Percentiles rank a stretch among this genome's conserved stretches.
Conservation (phyloP, 2,888 invertebrate species). For the Polydrusus cervinus region DNA sequence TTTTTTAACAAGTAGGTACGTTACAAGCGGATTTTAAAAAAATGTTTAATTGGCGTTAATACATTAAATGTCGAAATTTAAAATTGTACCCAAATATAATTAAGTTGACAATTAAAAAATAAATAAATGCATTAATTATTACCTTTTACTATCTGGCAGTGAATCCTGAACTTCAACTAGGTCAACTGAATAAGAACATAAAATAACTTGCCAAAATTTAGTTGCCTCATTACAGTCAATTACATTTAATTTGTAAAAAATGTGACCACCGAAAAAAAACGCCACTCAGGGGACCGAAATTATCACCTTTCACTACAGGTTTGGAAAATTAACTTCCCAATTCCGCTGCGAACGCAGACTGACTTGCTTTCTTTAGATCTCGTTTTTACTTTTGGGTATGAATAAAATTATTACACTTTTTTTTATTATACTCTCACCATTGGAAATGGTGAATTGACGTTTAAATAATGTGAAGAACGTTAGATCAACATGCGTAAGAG, state of each 20-base stretch:
- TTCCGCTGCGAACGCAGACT: not conserved
- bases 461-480: not conserved
- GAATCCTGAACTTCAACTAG: no score
- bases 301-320: not conserved
- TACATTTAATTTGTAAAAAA: not conserved
- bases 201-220: not conserved
- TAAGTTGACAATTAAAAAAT: no score
- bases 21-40: no score
- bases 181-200: no score
- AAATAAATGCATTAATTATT: no score
- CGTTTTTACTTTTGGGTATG: not conserved
- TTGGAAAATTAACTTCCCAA: not conserved
- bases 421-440: not conserved
- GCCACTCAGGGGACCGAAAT: not conserved
- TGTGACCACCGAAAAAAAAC: not conserved
- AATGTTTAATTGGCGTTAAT: no score
- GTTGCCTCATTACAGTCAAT: not conserved
- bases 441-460: not conserved
- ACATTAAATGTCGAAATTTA: no score
- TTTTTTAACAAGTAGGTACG: no score
- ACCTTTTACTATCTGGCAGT: no score
- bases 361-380: not conserved
- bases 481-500: no score
- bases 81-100: no score
- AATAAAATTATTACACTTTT: not conserved